phyloP scores from a whole-genome alignment of 2,113 vertebrate species.

The Apodemus speciosus region DNA sequence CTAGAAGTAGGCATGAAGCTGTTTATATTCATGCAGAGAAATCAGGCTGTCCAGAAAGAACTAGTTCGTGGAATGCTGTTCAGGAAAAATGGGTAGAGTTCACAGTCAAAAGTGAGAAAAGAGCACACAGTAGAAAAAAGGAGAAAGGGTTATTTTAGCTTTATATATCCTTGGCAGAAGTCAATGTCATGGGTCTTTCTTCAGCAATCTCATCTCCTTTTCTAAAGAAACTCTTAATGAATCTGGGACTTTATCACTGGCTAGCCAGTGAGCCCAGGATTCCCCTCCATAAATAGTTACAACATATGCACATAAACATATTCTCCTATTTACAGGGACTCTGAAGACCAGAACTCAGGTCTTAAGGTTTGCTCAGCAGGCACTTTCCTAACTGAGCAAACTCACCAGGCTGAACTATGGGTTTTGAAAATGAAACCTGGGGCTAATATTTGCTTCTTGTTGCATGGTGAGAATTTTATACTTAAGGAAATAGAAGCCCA shows the following conservation, averaged over 20 bases:
- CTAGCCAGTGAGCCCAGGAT: background rate
- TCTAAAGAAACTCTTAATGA: background rate
- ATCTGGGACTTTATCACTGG: background rate
- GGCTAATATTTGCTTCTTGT: background rate
- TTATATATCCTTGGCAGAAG: background rate
- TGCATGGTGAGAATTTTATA: background rate
- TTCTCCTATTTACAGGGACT: background rate
- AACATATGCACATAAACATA: background rate
- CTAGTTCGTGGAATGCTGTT: accelerated
- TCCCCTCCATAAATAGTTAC: background rate
- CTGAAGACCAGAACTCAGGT: background rate
- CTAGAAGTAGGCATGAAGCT: background rate
- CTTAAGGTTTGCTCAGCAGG: background rate
- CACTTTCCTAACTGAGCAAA: background rate
- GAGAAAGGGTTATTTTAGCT: background rate
- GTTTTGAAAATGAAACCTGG: background rate
- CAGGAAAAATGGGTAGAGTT: background rate
- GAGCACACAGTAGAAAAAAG: accelerated
- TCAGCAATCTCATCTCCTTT: background rate
- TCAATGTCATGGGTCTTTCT: background rate
- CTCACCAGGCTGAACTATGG: background rate
- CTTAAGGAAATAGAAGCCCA: background rate
- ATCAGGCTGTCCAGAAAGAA: background rate
- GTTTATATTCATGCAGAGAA: background rate
- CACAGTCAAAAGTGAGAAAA: background rate